Conservation (phyloP, 1,140 invertebrate genomes). For the Wiebesia pumilae region DNA sequence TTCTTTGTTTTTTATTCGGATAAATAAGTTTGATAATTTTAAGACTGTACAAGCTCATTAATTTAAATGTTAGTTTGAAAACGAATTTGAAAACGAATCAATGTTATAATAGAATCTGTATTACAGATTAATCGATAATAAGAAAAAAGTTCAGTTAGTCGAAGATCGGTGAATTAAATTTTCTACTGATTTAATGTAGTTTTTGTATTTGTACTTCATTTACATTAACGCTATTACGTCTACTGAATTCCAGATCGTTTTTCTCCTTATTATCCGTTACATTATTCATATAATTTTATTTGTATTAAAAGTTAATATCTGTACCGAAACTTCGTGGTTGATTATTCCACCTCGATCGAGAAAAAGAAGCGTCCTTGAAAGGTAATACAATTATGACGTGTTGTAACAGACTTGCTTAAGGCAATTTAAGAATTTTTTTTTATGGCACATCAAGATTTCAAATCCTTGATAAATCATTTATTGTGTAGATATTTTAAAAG, state of each 20-base stretch:
- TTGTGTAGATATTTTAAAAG: neutral
- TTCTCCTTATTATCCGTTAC: neutral
- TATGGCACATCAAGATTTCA: neutral
- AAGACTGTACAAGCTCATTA: neutral
- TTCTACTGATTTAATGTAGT: neutral
- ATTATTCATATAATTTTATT: neutral
- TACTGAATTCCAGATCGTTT: neutral
- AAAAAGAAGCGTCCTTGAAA: neutral
- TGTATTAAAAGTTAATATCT: neutral
- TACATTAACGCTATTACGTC: too few relatives aligned
- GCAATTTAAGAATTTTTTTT: neutral
- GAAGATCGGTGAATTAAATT: neutral
- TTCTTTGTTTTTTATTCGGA: neutral
- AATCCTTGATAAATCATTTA: slow-evolving; percentile 11
- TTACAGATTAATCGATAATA: neutral
- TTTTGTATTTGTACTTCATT: too few relatives aligned
- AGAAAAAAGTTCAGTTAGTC: neutral
- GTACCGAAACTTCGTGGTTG: neutral
- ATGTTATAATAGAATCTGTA: neutral
- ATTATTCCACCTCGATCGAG: neutral
- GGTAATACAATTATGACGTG: neutral
- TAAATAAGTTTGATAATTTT: neutral
- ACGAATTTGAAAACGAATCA: neutral
- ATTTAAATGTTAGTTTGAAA: neutral
- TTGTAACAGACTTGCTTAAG: neutral